A percentile compares a stretch with the other conserved stretches of the same genome.
Conservation (phyloP, 2,113 vertebrate genomes). For the Cyprinodon tularosa region DNA sequence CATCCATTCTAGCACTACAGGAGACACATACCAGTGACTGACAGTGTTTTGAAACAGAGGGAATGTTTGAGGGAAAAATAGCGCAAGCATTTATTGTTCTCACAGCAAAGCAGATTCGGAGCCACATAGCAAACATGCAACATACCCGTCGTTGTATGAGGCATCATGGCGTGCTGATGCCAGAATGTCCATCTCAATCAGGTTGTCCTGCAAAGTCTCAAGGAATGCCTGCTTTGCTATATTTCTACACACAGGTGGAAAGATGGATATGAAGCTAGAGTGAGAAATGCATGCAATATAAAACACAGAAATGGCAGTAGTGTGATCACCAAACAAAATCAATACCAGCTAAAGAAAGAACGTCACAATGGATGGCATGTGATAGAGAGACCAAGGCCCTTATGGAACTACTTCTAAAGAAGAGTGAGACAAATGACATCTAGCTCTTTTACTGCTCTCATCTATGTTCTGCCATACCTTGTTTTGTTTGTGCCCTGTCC, state of each 20-base stretch:
- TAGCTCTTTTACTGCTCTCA: slow-evolving; percentile 43
- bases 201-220: slow-evolving; percentile 99
- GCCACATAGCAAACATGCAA: slow-evolving; percentile 76
- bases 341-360: slow-evolving; percentile 61
- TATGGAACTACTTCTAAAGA: slow-evolving; percentile 78
- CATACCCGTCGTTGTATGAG: slow-evolving; percentile 96
- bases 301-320: slow-evolving; percentile 60
- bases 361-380: slow-evolving; percentile 47
- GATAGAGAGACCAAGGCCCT: slow-evolving; percentile 67
- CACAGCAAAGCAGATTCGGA: slow-evolving; percentile 72
- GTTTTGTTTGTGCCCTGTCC: slow-evolving; percentile 85
- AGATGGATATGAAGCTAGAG: slow-evolving; percentile 90
- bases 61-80: slow-evolving; percentile 49
- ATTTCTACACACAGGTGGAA: slow-evolving; percentile 98
- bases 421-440: slow-evolving; percentile 67
- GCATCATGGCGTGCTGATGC: slow-evolving; percentile 92
- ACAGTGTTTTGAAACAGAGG: slow-evolving; percentile 48
- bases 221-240: slow-evolving; percentile 99
- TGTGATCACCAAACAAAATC: slow-evolving; percentile 50
- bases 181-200: slow-evolving; percentile 99
- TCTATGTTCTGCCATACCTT: slow-evolving; percentile 75
- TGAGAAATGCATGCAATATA: slow-evolving; percentile 89
- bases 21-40: slow-evolving; percentile 46
- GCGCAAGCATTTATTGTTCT: slow-evolving; percentile 48
- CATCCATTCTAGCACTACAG: slow-evolving; percentile 26